Evolutionary conservation across 2,797 vertebrate genomes (phyloP).

Genomic region (Pelodytes ibericus): DNA sequence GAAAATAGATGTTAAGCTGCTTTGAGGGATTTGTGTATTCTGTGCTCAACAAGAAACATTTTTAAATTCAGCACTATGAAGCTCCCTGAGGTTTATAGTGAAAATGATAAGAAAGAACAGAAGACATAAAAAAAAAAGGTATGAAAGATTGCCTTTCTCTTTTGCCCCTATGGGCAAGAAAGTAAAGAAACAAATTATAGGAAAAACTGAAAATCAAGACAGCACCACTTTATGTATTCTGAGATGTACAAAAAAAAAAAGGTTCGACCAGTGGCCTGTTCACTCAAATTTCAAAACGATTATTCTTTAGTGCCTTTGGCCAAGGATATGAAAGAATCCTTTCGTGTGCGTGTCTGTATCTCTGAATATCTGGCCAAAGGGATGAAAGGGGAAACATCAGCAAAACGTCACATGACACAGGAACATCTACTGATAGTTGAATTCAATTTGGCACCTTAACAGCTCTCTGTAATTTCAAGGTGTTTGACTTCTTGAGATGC

Average conservation of each 20-base stretch:
- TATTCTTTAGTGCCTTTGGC: conserved; percentile 52
- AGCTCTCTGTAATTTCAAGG: background rate
- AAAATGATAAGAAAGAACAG: conserved; percentile 58
- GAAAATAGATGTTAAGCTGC: conserved; percentile 51
- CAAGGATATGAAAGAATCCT: conserved; percentile 39
- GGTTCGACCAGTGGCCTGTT: conserved; percentile 38
- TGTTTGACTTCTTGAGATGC: conserved; percentile 5
- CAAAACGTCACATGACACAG: conserved; percentile 12
- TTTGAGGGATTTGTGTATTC: conserved; percentile 52
- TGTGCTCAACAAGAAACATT: conserved; percentile 43
- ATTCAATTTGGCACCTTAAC: background rate
- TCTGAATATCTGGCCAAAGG: conserved; percentile 19
- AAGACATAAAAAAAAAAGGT: conserved; percentile 53
- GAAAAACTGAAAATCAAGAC: conserved; percentile 51
- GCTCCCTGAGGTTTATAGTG: conserved; percentile 39
- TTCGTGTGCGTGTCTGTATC: background rate
- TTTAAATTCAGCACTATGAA: conserved; percentile 56
- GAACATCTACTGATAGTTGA: background rate
- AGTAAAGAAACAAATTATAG: conserved; percentile 44
- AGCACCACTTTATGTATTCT: conserved; percentile 42
- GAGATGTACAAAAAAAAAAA: conserved; percentile 14
- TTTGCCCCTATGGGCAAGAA: conserved; percentile 38
- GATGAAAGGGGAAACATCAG: background rate
- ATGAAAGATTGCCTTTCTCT: conserved; percentile 50
- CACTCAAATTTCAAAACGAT: conserved; percentile 59